Conservation (phyloP, 2,797 vertebrate genomes). For the Chaetodon trifasciatus region DNA sequence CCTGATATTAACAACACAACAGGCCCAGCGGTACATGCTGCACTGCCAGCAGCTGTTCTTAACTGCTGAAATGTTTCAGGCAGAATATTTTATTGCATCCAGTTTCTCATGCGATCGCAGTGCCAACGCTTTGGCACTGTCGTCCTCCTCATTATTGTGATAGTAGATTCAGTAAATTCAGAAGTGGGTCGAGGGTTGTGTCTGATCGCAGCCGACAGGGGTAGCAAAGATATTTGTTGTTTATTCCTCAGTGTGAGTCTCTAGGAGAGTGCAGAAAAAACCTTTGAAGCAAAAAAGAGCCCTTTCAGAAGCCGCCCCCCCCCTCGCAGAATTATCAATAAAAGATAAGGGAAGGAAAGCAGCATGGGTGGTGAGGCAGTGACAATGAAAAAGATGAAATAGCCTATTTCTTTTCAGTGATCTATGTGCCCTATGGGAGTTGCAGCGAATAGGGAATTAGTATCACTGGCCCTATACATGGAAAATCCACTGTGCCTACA, state of each 20-base stretch:
- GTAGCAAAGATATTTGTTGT: slow-evolving; percentile 46
- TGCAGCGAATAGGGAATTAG: neutral
- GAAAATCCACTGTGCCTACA: neutral
- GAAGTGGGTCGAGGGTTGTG: slow-evolving; percentile 28
- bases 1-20: neutral
- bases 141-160: slow-evolving; percentile 4
- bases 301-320: slow-evolving; percentile 20
- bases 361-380: slow-evolving; percentile 27
- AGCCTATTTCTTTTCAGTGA: slow-evolving; percentile 59
- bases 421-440: slow-evolving; percentile 24
- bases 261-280: slow-evolving; percentile 15
- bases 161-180: slow-evolving; percentile 1
- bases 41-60: neutral
- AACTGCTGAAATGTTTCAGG: slow-evolving; percentile 22
- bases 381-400: slow-evolving; percentile 65
- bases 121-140: slow-evolving; percentile 3
- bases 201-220: slow-evolving; percentile 33
- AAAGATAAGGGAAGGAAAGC: slow-evolving; percentile 66
- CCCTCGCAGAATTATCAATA: slow-evolving; percentile 67
- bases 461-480: slow-evolving; percentile 12
- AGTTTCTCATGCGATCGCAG: neutral
- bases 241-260: slow-evolving; percentile 31
- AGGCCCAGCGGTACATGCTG: neutral
- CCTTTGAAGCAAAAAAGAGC: slow-evolving; percentile 28
- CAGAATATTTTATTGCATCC: slow-evolving; percentile 29